A percentile compares a stretch with the other conserved stretches of the same genome.
phyloP scores from a whole-genome alignment of 2,888 invertebrate genomes.

The Teleiodes luculella region DNA sequence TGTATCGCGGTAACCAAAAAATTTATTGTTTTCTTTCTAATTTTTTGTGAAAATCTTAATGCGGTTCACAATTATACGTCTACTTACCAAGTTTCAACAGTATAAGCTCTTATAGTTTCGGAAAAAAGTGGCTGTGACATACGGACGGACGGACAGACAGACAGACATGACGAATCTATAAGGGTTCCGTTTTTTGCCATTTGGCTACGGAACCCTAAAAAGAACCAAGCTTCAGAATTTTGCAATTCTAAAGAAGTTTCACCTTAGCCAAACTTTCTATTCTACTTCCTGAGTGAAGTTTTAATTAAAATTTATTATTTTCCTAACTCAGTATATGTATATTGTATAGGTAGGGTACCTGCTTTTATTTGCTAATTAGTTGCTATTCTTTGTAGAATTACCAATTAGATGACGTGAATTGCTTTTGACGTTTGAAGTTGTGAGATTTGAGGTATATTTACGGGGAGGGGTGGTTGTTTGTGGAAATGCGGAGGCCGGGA shows the following conservation, averaged over 20 bases:
- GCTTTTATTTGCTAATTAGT: neutral
- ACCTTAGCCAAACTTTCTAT: slow-evolving; percentile 2
- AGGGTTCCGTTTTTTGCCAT: too few species aligned
- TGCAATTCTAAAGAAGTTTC: neutral
- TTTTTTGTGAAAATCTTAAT: too few species aligned
- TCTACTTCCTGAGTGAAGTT: slow-evolving; percentile 1
- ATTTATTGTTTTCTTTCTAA: too few species aligned
- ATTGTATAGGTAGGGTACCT: too few species aligned
- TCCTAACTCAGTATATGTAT: neutral
- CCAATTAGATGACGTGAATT: neutral
- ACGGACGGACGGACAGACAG: too few species aligned
- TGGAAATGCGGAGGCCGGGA: slow-evolving; percentile 19
- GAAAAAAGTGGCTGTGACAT: too few species aligned
- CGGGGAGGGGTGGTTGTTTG: neutral
- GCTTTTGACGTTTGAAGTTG: neutral
- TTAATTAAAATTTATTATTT: slow-evolving; percentile 8
- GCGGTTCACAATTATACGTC: too few species aligned
- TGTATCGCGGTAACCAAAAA: too few species aligned
- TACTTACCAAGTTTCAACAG: too few species aligned
- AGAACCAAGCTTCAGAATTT: neutral
- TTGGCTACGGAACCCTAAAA: too few species aligned
- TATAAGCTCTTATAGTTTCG: too few species aligned
- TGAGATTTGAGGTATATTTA: neutral
- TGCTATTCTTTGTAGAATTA: neutral
- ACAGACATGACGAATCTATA: too few species aligned